phyloP scores from a whole-genome alignment of 2,797 vertebrate genomes.

The Picus viridis region DNA sequence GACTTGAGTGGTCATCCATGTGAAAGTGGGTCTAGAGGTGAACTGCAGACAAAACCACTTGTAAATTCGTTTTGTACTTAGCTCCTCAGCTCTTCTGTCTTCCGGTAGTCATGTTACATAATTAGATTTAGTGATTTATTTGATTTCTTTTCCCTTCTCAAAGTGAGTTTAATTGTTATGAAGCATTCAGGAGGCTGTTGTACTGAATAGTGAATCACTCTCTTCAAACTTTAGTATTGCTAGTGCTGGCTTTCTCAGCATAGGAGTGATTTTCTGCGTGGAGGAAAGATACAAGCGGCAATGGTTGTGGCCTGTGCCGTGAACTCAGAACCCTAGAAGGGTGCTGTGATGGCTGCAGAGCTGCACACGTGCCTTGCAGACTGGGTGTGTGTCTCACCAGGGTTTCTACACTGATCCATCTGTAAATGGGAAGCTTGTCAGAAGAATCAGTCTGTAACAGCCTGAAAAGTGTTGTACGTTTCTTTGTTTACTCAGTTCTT shows the following conservation, averaged over 20 bases:
- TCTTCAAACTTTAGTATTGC: not conserved
- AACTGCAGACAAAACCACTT: slow-evolving; percentile 15
- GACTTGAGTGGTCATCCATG: not conserved
- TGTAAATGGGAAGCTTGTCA: not conserved
- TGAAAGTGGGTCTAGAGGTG: not conserved
- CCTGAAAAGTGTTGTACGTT: not conserved
- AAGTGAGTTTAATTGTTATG: not conserved
- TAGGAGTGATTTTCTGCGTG: not conserved
- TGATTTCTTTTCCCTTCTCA: slow-evolving; percentile 5
- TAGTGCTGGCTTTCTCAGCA: not conserved
- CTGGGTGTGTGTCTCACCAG: accelerated
- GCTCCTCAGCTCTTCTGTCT: not conserved
- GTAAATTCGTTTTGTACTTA: not conserved
- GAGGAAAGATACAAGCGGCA: not conserved
- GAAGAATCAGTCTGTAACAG: not conserved
- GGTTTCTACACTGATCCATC: not conserved
- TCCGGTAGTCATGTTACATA: not conserved
- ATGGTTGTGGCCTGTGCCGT: not conserved
- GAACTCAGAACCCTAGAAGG: not conserved
- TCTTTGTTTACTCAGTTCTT: not conserved
- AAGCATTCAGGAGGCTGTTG: not conserved
- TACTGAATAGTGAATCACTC: not conserved
- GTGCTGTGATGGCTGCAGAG: not conserved
- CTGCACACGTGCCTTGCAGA: not conserved
- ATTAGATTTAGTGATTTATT: not conserved